Evolutionary conservation across 2,888 invertebrate genomes (phyloP), one percentile per base, ranked within the genome.

Genomic region (Melinopterus prodromus): DNA sequence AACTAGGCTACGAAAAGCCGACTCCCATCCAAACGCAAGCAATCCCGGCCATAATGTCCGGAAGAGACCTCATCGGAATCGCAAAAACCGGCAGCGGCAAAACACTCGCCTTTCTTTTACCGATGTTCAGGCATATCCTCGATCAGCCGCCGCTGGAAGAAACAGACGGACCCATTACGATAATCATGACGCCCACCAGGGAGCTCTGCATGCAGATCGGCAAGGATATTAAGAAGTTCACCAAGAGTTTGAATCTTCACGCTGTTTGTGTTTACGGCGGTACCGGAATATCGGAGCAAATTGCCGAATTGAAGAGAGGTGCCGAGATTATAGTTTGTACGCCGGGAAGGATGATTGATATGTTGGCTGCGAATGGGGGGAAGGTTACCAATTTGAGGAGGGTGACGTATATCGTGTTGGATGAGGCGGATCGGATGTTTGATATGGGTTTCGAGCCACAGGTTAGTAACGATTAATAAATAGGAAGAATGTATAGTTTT

Each of bases 401-500:
- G 71, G 98, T 98, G 70, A 99, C 99, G 0, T 99, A 99, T 87
- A 94, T 99, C 71, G 99, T 99, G 0, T 90, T 99, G 69, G 99
- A 99, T 89, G 99, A 99, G 90, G 99, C 99, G 0, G 99, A 99
- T 89, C 92, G 99, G 71, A 99, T 99, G 99, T 99, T 99, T 88
- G 99, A 99, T 88, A 99, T 99, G 98, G 99, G 99, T 16, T 99
- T 99, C 88, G 99, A 99, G 90, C 98, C 98, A 0, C 98, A 98
- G 92, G 85, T 85, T 83, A 79, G 53, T 72, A 76, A 75, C 5
- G 38, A 14, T 14, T n/a, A 69, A 26, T 26, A 26, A 26, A 26
- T 26, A 26, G 3, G 26, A 26, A 26, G 26, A 26, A 26, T 26
- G 26, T 26, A 26, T 26, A 26, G 26, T 26, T 26, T 26, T 26